Conservation (phyloP, 2,113 vertebrate genomes). For the Tonatia bakeri region DNA sequence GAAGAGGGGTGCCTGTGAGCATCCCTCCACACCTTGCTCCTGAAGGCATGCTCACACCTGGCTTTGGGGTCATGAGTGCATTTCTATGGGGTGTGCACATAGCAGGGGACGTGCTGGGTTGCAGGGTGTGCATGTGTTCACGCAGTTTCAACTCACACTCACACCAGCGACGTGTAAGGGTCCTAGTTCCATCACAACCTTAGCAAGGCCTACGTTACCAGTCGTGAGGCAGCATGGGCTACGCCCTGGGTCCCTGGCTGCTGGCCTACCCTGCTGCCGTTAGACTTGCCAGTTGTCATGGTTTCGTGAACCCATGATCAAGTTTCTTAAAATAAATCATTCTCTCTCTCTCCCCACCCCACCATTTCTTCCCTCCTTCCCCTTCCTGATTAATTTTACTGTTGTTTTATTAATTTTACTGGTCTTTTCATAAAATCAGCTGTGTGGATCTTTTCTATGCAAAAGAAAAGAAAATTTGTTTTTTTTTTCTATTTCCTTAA, state of each 20-base stretch:
- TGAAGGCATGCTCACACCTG: neutral
- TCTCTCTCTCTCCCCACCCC: neutral
- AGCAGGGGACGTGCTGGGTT: neutral
- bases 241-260: neutral
- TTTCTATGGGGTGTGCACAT: neutral
- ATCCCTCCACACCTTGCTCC: neutral
- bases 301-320: neutral
- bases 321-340: neutral
- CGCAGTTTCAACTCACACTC: neutral
- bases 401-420: neutral
- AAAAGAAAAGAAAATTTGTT: neutral
- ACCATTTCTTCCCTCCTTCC: neutral
- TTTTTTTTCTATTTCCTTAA: slow-evolving; percentile 5
- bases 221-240: neutral
- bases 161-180: neutral
- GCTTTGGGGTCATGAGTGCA: neutral
- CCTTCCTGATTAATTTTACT: neutral
- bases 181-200: neutral
- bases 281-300: neutral
- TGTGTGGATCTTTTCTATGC: neutral
- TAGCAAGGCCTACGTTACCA: neutral
- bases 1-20: neutral
- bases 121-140: neutral
- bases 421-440: neutral
- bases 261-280: neutral